phyloP scores from a whole-genome alignment of 2,888 invertebrate species.

The Cheilosia impressa region DNA sequence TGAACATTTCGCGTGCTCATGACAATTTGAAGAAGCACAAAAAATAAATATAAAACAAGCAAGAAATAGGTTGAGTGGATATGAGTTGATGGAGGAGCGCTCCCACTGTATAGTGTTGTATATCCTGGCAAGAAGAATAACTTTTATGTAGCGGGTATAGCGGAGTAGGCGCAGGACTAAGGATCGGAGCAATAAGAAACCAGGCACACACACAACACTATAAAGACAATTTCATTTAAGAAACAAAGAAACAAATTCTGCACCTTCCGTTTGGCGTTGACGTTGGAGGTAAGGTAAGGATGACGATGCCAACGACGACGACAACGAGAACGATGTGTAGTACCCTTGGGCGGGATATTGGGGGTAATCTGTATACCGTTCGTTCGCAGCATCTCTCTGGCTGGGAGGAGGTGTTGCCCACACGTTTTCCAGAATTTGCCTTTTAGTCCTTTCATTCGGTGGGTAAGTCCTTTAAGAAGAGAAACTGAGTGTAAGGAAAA shows the following conservation, averaged over 20 bases:
- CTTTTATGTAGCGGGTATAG: conserved; percentile 61
- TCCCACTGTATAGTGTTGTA: neutral
- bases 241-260: conserved; percentile 53
- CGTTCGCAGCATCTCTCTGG: conserved; percentile 5
- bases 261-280: conserved; percentile 56
- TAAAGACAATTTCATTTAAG: conserved; percentile 61
- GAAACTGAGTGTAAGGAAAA: neutral
- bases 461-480: neutral
- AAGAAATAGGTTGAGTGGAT: conserved; percentile 70
- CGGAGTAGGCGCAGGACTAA: conserved; percentile 41
- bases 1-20: conserved; percentile 68
- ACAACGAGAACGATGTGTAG: conserved; percentile 35
- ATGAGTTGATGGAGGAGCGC: conserved; percentile 57
- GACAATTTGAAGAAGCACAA: conserved; percentile 64
- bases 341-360: conserved; percentile 36
- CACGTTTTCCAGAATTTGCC: conserved; percentile 26
- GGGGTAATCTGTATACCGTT: conserved; percentile 40
- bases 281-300: conserved; percentile 11
- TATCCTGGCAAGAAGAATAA: conserved; percentile 47
- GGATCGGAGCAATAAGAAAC: neutral
- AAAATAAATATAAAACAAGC: conserved; percentile 68
- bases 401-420: conserved; percentile 1
- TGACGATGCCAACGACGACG: conserved; percentile 12
- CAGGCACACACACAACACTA: neutral
- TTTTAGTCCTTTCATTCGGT: conserved; percentile 5